Base-by-base conservation (phyloP, 2,888 invertebrate genomes). In the Lasioglossum zephyrum region DNA sequence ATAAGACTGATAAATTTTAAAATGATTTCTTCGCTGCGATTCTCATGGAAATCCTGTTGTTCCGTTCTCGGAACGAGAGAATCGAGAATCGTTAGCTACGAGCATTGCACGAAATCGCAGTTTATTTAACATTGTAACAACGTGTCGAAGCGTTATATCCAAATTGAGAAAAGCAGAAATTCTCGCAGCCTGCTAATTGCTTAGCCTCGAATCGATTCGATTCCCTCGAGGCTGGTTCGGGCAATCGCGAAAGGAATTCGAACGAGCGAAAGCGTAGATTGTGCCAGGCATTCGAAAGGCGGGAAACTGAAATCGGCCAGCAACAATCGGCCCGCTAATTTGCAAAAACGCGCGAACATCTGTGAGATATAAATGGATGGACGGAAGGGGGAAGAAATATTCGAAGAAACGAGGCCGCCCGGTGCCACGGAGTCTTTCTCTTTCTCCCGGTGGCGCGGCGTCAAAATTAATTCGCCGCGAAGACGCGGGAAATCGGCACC, bases 401-500 rank as follows among this genome's bases (percentile, higher is more conserved):
- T 39, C 22, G 36, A 69, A 39, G 69, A 22, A 69, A 69, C 22
- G 69, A 22, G 36, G 66, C 36, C 66, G 36, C 6, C 6, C 66
- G 31, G 60, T 60, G 60, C 60, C 13, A 60, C 60, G 60, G 13
- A n/a, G 26, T 60, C 60, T 60, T 63, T 63, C 63, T 63, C 66
- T 31, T 39, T 70, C 39, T 44, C 44, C 13, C 13, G 44, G 44
- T 44, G 44, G 44, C 13, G 13, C 9, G 41, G 31, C 69, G 41
- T 80, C 53, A 4, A 53, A 75, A 75, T 75, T 16, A 75, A 80
- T 80, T 75, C 75, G 22, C 41, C 53, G 13, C 72, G 47, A 73
- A 63, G 77, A 44, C 44, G 63, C 39, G 49, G 47, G 44, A 39
- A 72, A 77, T 73, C 72, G 76, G 18, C 36, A 22, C 47, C 63